phyloP scores from a whole-genome alignment of 2,113 vertebrate genomes.

The Phylloscopus trochilus region DNA sequence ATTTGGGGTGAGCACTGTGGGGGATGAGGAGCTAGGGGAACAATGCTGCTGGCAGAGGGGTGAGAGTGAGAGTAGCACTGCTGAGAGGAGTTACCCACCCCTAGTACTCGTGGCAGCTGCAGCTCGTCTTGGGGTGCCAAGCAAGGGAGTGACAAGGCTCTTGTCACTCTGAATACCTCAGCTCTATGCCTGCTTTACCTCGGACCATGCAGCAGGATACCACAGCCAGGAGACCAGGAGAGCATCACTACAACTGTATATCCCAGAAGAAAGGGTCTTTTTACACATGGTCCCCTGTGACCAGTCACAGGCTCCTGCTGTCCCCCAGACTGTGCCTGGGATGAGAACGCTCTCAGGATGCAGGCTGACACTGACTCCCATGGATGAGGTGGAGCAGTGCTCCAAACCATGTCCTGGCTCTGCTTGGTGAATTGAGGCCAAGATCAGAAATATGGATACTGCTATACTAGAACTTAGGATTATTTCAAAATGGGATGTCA shows the following conservation, averaged over 20 bases:
- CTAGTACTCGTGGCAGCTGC: rapidly evolving
- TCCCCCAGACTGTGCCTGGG: background rate
- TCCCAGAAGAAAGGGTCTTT: background rate
- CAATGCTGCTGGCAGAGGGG: background rate
- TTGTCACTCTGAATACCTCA: background rate
- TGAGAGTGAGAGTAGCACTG: background rate
- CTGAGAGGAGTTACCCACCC: background rate
- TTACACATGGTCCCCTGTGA: background rate
- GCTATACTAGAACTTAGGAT: background rate
- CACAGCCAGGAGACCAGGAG: background rate
- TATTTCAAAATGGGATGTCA: background rate
- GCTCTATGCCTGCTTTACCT: background rate
- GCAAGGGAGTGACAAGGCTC: background rate
- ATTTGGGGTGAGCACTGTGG: background rate
- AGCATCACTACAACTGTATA: background rate
- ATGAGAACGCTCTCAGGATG: background rate
- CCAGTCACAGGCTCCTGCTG: background rate
- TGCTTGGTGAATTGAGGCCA: background rate
- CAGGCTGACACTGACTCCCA: background rate
- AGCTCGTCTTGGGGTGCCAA: background rate
- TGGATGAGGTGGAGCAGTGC: background rate
- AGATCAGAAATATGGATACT: background rate
- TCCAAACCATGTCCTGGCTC: background rate
- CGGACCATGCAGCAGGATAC: background rate
- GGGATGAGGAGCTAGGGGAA: background rate